phyloP scores from a whole-genome alignment of 2,113 vertebrate species.

The Pao palembangensis region DNA sequence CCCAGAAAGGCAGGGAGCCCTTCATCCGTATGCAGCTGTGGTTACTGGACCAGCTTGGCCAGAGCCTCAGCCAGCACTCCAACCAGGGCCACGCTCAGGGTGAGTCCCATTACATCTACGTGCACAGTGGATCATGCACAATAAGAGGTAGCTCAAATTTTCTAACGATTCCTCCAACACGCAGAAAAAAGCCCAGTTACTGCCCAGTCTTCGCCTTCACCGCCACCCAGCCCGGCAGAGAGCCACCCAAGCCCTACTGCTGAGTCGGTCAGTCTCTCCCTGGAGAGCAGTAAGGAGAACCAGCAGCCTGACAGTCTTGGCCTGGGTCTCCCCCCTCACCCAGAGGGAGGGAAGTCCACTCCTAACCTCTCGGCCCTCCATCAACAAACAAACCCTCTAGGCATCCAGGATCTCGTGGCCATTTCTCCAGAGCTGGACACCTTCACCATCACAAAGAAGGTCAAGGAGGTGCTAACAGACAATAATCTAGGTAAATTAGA shows the following conservation, averaged over 20 bases:
- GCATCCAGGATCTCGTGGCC: slow-evolving; percentile 97
- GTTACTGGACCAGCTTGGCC: slow-evolving; percentile 91
- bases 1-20: slow-evolving; percentile 95
- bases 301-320: slow-evolving; percentile 84
- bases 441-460: slow-evolving; percentile 94
- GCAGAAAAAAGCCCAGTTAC: slow-evolving; percentile 81
- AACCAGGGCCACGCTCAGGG: slow-evolving; percentile 77
- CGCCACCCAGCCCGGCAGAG: slow-evolving; percentile 70
- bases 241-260: slow-evolving; percentile 81
- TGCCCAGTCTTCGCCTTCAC: slow-evolving; percentile 84
- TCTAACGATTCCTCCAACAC: no score
- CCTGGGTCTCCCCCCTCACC: slow-evolving; percentile 72
- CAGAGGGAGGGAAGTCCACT: slow-evolving; percentile 74
- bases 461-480: slow-evolving; percentile 97
- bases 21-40: slow-evolving; percentile 99
- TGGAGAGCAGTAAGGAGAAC: slow-evolving; percentile 97
- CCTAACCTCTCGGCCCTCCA: slow-evolving; percentile 63
- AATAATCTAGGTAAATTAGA: slow-evolving; percentile 89
- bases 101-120: slow-evolving; percentile 56
- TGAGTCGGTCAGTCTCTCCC: slow-evolving; percentile 80
- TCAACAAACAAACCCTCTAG: slow-evolving; percentile 75
- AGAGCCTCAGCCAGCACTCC: slow-evolving; percentile 79
- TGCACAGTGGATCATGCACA: no score
- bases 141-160: no score
- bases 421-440: slow-evolving; percentile 96